Evolutionary conservation across 92 coral and sea anemone species (phyloP).

Genomic region (Parazoanthus swiftii): DNA sequence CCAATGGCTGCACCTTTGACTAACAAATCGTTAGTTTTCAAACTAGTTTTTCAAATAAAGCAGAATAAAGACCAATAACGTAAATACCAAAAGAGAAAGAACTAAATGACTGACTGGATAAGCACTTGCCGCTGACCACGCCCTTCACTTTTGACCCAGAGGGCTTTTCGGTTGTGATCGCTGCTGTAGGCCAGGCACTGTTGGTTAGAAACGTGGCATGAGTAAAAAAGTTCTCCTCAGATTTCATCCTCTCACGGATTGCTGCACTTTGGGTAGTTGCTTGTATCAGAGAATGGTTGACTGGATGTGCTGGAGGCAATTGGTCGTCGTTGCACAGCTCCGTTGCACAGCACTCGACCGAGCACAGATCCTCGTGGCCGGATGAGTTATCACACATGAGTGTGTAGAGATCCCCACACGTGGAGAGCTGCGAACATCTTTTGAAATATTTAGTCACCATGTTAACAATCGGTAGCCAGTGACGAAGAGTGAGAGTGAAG

Average conservation of each 20-base stretch:
- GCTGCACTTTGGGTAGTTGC: neutral
- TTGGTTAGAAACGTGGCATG: too few species aligned
- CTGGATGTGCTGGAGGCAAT: slow-evolving; percentile 18
- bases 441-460: slow-evolving; percentile 23
- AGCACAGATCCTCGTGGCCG: slow-evolving; percentile 38
- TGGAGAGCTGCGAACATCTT: slow-evolving; percentile 24
- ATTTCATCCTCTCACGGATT: neutral
- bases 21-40: neutral
- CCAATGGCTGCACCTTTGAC: too few species aligned
- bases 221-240: neutral
- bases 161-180: neutral
- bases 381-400: slow-evolving; percentile 16
- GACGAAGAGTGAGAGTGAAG: slow-evolving; percentile 28
- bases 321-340: slow-evolving; percentile 62
- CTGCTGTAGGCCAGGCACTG: neutral
- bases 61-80: neutral
- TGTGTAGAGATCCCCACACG: slow-evolving; percentile 1
- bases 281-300: neutral
- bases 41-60: neutral
- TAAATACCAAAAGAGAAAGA: too few species aligned
- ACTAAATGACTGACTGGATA: neutral
- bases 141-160: neutral
- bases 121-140: neutral
- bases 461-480: slow-evolving; percentile 27
- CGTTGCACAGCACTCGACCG: slow-evolving; percentile 59